Conservation (phyloP, 2,888 invertebrate species). For the Torymus auratus region DNA sequence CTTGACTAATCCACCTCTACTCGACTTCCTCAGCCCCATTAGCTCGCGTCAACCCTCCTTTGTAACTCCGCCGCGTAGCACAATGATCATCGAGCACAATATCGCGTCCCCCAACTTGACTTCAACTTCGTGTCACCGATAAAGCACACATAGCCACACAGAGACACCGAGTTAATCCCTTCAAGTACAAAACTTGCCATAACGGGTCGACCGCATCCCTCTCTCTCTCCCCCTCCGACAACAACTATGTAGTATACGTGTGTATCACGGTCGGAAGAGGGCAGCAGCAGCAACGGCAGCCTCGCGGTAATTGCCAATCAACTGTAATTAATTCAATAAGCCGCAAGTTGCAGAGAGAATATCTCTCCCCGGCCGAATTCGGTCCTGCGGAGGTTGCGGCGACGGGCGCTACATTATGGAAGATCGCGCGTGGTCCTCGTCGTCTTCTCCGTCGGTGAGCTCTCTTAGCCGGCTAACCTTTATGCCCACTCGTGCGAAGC, state of each 20-base stretch:
- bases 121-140: conserved; percentile 22
- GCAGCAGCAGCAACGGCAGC: neutral
- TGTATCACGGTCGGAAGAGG: too few relatives aligned
- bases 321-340: conserved; percentile 72
- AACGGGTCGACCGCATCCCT: too few relatives aligned
- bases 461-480: too few relatives aligned
- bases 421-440: neutral
- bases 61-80: conserved; percentile 28
- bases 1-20: neutral
- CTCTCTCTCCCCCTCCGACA: too few relatives aligned
- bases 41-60: conserved; percentile 6
- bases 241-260: too few relatives aligned
- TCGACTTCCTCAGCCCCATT: neutral
- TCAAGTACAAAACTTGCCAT: conserved; percentile 41
- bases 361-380: too few relatives aligned
- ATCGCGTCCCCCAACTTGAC: conserved; percentile 15
- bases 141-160: neutral
- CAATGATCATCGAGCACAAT: conserved; percentile 21
- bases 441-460: too few relatives aligned
- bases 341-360: conserved; percentile 57
- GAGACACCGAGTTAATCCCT: conserved; percentile 32
- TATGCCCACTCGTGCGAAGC: too few relatives aligned
- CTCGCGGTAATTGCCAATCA: conserved; percentile 70
- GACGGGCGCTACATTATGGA: conserved; percentile 25
- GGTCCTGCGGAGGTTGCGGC: too few relatives aligned